Conservation (phyloP, 2,888 invertebrate species). For the Rhogogaster chlorosoma region DNA sequence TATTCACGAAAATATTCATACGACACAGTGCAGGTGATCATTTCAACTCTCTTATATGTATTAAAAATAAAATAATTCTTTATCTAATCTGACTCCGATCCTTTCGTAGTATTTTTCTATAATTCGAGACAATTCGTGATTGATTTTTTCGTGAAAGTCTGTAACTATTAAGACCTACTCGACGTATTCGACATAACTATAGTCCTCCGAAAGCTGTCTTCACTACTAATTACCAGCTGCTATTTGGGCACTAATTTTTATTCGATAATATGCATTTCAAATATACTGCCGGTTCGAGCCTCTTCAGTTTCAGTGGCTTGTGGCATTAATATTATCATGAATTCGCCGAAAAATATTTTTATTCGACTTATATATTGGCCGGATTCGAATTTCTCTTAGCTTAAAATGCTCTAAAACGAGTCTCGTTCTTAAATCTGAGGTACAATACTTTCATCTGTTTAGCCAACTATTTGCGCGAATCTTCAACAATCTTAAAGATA, state of each 20-base stretch:
- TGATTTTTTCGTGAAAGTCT: background rate
- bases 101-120: background rate
- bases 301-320: background rate
- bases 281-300: background rate
- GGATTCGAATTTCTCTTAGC: background rate
- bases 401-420: background rate
- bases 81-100: background rate
- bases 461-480: slow-evolving; percentile 13
- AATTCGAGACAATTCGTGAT: background rate
- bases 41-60: background rate
- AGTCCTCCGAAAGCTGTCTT: background rate
- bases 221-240: background rate
- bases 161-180: background rate
- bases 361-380: background rate
- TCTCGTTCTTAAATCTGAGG: background rate
- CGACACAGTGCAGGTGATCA: background rate
- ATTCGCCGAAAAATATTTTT: background rate
- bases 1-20: slow-evolving; percentile 23
- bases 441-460: slow-evolving; percentile 1
- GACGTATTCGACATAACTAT: background rate
- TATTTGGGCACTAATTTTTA: background rate
- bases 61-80: background rate
- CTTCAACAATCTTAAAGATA: background rate
- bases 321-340: background rate
- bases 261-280: background rate